These are phyloP conservation scores for Hirtodrosophila trivittata DNA, from an alignment of 2,888 invertebrate genomes.

Conservation along the genomic window DNA sequence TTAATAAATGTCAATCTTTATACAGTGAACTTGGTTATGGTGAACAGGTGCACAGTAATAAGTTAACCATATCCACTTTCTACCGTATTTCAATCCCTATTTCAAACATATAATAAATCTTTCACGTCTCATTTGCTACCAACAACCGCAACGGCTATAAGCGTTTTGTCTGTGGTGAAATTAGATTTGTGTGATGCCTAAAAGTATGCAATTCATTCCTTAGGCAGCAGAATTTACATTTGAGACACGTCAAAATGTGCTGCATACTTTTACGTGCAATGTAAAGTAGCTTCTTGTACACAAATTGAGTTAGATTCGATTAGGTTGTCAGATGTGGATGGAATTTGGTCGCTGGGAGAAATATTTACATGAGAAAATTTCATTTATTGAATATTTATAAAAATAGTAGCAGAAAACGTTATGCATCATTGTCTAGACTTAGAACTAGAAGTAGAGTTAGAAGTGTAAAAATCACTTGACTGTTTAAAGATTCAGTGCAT, in stretches of 20 bases:
- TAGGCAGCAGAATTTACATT: neutral
- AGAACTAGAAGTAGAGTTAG: constrained; percentile 7
- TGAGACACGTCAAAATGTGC: neutral
- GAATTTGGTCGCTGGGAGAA: neutral
- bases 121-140: neutral
- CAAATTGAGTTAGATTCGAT: neutral
- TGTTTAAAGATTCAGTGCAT: constrained; percentile 21
- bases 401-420: constrained; percentile 39
- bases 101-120: neutral
- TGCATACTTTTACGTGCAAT: constrained; percentile 36
- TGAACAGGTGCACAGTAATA: too few species aligned
- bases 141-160: neutral
- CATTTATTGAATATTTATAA: constrained; percentile 46
- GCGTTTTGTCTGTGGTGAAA: constrained; percentile 10
- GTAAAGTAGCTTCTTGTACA: constrained; percentile 15
- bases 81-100: too few species aligned
- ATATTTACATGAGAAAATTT: constrained; percentile 12
- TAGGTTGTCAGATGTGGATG: too few species aligned
- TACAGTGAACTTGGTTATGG: too few species aligned
- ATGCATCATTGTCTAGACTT: constrained; percentile 16
- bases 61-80: too few species aligned
- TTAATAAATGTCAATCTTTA: too few species aligned
- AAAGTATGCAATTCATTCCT: constrained; percentile 36
- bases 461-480: constrained; percentile 60
- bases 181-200: constrained; percentile 15